phyloP scores from a whole-genome alignment of 30 jellyfish, hydroid and myxozoan genomes.

The Sanderia malayensis region DNA sequence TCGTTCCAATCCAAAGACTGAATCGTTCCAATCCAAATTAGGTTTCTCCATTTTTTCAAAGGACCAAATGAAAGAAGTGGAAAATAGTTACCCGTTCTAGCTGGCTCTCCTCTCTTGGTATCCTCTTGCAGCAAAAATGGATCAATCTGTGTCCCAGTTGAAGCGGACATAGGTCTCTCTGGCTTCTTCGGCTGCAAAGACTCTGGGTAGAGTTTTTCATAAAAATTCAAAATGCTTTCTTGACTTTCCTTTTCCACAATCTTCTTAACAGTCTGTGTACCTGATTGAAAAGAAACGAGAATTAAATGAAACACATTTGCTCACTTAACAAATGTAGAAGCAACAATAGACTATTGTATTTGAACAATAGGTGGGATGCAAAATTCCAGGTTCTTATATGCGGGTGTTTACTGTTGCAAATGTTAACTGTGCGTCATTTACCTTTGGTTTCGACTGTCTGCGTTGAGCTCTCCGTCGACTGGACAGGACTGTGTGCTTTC shows the following conservation, averaged over 20 bases:
- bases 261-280: conserved; percentile 42
- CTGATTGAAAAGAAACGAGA: conserved; percentile 4
- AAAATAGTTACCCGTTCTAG: too few relatives aligned
- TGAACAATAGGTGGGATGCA: too few relatives aligned
- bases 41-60: too few relatives aligned
- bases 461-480: conserved; percentile 68
- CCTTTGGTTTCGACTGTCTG: conserved; percentile 80
- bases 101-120: conserved; percentile 27
- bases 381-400: too few relatives aligned
- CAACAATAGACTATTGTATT: too few relatives aligned
- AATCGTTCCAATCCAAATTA: too few relatives aligned
- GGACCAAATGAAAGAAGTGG: too few relatives aligned
- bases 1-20: too few relatives aligned
- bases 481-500: conserved; percentile 49
- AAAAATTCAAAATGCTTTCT: not conserved
- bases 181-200: not conserved
- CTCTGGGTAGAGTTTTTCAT: not conserved
- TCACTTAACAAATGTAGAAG: too few relatives aligned
- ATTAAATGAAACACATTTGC: not conserved
- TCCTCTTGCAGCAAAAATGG: conserved; percentile 14
- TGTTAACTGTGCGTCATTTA: too few relatives aligned
- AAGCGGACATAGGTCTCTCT: not conserved
- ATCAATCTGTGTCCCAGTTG: conserved; percentile 16
- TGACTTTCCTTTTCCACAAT: not conserved
- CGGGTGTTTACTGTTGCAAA: too few relatives aligned